These are phyloP conservation scores for Alauda arvensis DNA, from an alignment of 2,797 vertebrate species.

Conservation along the genomic window DNA sequence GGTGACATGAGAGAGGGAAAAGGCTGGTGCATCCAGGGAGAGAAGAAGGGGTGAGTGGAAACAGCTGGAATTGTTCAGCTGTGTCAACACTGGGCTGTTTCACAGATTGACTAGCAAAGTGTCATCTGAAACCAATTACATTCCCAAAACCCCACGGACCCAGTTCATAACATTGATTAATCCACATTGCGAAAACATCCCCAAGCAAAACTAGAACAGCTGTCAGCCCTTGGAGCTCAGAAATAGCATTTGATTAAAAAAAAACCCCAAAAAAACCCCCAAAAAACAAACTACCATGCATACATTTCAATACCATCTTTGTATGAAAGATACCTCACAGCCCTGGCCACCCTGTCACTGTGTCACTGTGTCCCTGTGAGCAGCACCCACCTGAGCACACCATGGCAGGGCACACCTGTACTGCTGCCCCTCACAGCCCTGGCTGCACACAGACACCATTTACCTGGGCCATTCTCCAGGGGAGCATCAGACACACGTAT, in stretches of 20 bases:
- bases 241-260: conserved; percentile 36
- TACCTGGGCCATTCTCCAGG: neutral
- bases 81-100: conserved; percentile 72
- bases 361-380: neutral
- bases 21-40: conserved; percentile 58
- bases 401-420: neutral
- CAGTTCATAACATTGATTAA: conserved; percentile 82
- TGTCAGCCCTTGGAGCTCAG: conserved; percentile 69
- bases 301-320: conserved; percentile 13
- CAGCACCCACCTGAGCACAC: neutral
- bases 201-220: conserved; percentile 78
- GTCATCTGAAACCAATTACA: conserved; percentile 83
- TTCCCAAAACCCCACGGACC: conserved; percentile 77
- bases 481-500: neutral
- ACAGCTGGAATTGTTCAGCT: conserved; percentile 79
- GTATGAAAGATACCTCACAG: too few species aligned
- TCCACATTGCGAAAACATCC: conserved; percentile 77
- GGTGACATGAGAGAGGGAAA: conserved; percentile 47
- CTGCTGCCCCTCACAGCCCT: neutral
- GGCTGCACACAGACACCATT: neutral
- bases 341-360: too few species aligned
- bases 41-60: conserved; percentile 70
- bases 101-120: conserved; percentile 77
- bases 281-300: neutral
- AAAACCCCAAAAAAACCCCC: neutral